phyloP scores from a whole-genome alignment of 2,113 vertebrate genomes.

The Corythoichthys haematopterus region DNA sequence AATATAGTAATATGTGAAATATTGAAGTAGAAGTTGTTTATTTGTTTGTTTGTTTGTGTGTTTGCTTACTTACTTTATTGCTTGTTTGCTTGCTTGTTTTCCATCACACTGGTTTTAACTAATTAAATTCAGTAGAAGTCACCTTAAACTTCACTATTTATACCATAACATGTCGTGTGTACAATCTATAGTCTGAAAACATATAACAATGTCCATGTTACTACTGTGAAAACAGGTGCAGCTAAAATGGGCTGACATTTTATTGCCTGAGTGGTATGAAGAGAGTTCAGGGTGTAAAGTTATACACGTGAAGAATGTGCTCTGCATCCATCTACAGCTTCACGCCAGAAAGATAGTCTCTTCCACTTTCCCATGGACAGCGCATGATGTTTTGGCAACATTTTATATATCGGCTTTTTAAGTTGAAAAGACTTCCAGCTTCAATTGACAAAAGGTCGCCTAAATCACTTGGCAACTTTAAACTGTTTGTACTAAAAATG shows the following conservation, averaged over 20 bases:
- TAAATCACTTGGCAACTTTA: not conserved
- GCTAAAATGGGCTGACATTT: constrained; percentile 3
- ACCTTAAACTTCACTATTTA: too few relatives aligned
- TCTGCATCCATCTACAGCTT: constrained; percentile 10
- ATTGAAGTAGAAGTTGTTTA: too few relatives aligned
- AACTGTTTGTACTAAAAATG: not conserved
- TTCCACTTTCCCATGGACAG: constrained; percentile 3
- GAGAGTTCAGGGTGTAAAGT: constrained; percentile 22
- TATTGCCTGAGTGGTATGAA: not conserved
- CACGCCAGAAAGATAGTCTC: not conserved
- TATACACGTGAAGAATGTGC: constrained; percentile 25
- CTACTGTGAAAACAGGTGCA: constrained; percentile 17
- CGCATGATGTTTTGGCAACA: constrained; percentile 3
- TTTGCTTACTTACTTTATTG: too few relatives aligned
- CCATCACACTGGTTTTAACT: too few relatives aligned
- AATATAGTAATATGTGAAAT: too few relatives aligned
- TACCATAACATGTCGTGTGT: not conserved
- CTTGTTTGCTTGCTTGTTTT: too few relatives aligned
- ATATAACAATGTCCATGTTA: not conserved
- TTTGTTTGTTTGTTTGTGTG: too few relatives aligned
- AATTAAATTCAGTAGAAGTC: too few relatives aligned
- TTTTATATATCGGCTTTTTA: constrained; percentile 17
- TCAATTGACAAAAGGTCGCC: not conserved
- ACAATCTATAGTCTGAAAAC: not conserved
- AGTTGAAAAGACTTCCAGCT: not conserved